Evolutionary conservation across 2,888 invertebrate species (phyloP).

Genomic region (Eremobia ochroleuca): DNA sequence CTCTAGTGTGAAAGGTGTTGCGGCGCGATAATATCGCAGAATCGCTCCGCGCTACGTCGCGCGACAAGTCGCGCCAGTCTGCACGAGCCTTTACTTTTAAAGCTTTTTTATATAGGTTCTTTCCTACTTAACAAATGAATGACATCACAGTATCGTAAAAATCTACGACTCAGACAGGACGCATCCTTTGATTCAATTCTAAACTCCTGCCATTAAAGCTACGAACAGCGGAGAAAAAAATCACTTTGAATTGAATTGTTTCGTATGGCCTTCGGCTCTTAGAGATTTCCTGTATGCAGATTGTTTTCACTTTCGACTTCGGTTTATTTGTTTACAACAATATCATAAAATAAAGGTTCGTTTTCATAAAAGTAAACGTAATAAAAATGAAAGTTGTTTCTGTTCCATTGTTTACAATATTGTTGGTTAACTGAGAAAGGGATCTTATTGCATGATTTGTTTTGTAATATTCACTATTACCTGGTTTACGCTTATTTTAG

Average conservation of each 20-base stretch:
- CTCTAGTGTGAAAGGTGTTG: too few relatives aligned
- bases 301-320: slow-evolving; percentile 78
- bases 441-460: slow-evolving; percentile 2
- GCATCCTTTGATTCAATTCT: slow-evolving; percentile 73
- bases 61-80: too few relatives aligned
- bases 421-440: slow-evolving; percentile 22
- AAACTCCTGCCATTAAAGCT: slow-evolving; percentile 70
- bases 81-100: too few relatives aligned
- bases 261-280: slow-evolving; percentile 63
- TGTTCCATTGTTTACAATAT: slow-evolving; percentile 22
- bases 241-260: slow-evolving; percentile 71
- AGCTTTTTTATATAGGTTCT: neutral
- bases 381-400: slow-evolving; percentile 67
- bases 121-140: slow-evolving; percentile 8
- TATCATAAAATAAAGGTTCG: slow-evolving; percentile 72
- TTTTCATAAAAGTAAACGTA: slow-evolving; percentile 45
- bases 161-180: slow-evolving; percentile 47
- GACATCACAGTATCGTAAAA: slow-evolving; percentile 24
- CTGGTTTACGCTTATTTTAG: slow-evolving; percentile 22
- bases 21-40: too few relatives aligned
- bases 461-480: slow-evolving; percentile 28
- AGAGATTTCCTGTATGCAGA: slow-evolving; percentile 84
- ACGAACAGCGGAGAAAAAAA: slow-evolving; percentile 67
- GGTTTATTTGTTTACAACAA: slow-evolving; percentile 73
- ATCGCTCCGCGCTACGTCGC: too few relatives aligned